Percentiles rank a stretch among this genome's conserved stretches.
Conservation (phyloP, 2,888 invertebrate genomes). For the Heliconius sara region DNA sequence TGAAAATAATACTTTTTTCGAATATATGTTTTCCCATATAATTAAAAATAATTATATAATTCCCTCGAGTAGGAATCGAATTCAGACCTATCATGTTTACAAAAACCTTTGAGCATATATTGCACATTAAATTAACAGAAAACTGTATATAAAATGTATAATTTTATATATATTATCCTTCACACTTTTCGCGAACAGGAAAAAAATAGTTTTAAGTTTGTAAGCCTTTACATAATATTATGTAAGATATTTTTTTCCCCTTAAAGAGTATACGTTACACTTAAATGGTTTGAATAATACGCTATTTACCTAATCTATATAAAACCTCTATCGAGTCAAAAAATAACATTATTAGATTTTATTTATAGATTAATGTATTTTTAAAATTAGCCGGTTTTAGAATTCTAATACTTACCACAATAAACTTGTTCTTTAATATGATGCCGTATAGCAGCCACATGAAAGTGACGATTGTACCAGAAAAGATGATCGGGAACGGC, state of each 20-base stretch:
- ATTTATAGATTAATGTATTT: not conserved
- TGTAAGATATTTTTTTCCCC: not conserved
- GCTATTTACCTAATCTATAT: not conserved
- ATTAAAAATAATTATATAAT: no score
- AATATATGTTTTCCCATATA: no score
- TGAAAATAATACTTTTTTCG: no score
- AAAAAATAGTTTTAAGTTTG: not conserved
- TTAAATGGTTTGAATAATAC: no score
- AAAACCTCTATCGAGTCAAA: not conserved
- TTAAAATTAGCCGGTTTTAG: not conserved
- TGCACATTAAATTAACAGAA: no score
- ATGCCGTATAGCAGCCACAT: conserved; percentile 93
- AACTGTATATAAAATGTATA: no score
- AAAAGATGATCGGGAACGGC: conserved; percentile 94
- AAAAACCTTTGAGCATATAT: no score
- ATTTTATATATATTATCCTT: not conserved
- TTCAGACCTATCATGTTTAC: no score
- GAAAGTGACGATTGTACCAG: conserved; percentile 90
- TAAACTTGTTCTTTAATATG: conserved; percentile 89
- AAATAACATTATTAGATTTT: not conserved
- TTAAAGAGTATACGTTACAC: no score
- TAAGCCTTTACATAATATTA: not conserved
- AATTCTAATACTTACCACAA: conserved; percentile 85
- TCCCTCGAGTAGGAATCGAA: no score
- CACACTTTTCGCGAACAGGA: not conserved